Evolutionary conservation across 2,797 vertebrate genomes (phyloP).

Genomic region (Alcedo quadribrachys): DNA sequence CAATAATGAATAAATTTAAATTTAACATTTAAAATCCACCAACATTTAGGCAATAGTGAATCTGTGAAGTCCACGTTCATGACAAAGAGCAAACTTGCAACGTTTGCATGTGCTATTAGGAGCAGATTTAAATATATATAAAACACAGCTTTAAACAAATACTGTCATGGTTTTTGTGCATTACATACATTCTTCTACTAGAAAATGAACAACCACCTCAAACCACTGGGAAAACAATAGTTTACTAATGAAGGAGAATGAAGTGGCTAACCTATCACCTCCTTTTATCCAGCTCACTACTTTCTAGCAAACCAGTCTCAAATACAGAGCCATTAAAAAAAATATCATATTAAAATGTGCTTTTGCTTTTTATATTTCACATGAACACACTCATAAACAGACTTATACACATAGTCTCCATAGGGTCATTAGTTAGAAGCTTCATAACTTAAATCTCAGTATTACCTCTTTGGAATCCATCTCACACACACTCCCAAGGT

Average conservation of each 20-base stretch:
- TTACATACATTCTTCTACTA: neutral
- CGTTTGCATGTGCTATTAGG: neutral
- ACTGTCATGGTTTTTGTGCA: neutral
- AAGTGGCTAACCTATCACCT: neutral
- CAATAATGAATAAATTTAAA: neutral
- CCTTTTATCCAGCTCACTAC: neutral
- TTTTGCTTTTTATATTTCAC: neutral
- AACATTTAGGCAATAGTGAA: neutral
- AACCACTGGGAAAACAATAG: neutral
- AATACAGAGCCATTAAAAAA: neutral
- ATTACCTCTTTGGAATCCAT: neutral
- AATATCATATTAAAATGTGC: neutral
- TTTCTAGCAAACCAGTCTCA: neutral
- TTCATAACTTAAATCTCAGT: neutral
- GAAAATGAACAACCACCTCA: neutral
- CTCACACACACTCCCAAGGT: neutral
- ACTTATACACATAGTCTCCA: neutral
- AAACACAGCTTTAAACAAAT: neutral
- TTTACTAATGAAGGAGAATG: neutral
- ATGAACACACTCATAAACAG: neutral
- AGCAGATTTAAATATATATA: neutral
- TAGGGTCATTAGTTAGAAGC: neutral
- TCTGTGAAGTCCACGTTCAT: neutral
- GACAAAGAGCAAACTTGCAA: neutral
- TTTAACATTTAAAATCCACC: too few species aligned